Evolutionary conservation across 2,888 invertebrate genomes (phyloP), one percentile per base, ranked within the genome.

Genomic region (Mesochorus sp.): DNA sequence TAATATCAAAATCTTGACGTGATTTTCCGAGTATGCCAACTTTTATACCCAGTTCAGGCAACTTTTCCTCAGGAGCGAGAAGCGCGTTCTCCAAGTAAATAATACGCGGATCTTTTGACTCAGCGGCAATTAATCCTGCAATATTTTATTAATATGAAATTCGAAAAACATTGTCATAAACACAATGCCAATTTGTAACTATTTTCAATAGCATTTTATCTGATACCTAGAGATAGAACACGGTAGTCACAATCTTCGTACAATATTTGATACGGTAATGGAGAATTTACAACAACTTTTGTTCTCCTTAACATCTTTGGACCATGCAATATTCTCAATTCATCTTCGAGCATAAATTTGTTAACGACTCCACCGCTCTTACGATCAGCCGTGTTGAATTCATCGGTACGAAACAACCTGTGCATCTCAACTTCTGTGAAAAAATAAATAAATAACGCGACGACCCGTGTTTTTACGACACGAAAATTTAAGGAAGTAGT

Each of bases 21-120:
- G 92, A 90, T 82, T 93, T 88, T 1, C 95, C 95, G 55, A 95
- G 88, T 67, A 95, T 93, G 0, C 95, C 95, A 3, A 94, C 86
- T 64, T 92, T 91, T 12, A 94, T 90, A 1, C 92, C 91, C 12
- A 91, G 79, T 17, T 91, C 84, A 2, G 72, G 10, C 10, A 95
- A 85, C 1, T 87, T 81, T 78, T 94, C 93, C 88, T 95, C 95
- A 0, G 93, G 91, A 0, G 92, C 92, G 1, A 93, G 91, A 57
- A 94, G 91, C 1, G 93, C 92, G 51, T 91, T 90, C 88, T 93
- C 91, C 85, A 95, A 88, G 83, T 92, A 94, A 3, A 88, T 80
- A 3, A 93, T 88, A 51, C 94, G 91, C 10, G 92, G 86, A 80
- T 92, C 88, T 79, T 86, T 88, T 85, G 88, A 85, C 62, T 90